Base-by-base conservation (phyloP, 2,888 invertebrate species). In the Eristalinus aeneus region DNA sequence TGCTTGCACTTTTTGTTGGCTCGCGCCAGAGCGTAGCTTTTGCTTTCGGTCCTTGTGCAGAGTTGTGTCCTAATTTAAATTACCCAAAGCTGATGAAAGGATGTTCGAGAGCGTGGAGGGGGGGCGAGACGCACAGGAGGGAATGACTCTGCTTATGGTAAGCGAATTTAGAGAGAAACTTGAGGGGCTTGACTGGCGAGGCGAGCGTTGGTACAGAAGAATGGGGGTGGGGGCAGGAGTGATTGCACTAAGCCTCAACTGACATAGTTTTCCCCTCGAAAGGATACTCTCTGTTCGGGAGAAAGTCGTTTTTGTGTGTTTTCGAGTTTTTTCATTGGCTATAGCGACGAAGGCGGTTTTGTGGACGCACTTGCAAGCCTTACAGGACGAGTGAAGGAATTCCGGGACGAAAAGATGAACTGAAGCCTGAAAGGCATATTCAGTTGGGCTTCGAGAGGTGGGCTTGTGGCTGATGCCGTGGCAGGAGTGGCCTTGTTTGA, bases 61-160 rank as follows among this genome's bases (percentile, higher is more conserved):
- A 86, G 74, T 86, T 77, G 56, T 27, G 56, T 23, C 86, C 86
- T 86, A 86, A 86, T 86, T 86, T 82, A 86, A 82, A 86, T 86
- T 82, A 86, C 73, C 82, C 64, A 74, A 85, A 78, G 86, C 77
- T 77, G 86, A 78, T 82, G 86, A 82, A 86, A 74, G 86, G 65
- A 82, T 69, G 71, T 10, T 76, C 32, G 31, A 56, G 67, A 53
- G 58, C 27, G 53, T n/a, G n/a, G n/a, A n/a, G n/a, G 20, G 73
- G 53, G 23, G 20, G 58, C 53, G 72, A 31, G 67, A 46, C 12
- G 61, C 12, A 27, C 22, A 20, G 20, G 8, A 31, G 65, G 53
- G 60, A 32, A 46, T 46, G 39, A 46, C 20, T 46, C 60, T 76
- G 76, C 85, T 80, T 68, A 80, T 72, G 75, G 73, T 56, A 36